Evolutionary conservation across 1,140 invertebrate genomes (phyloP).

Genomic region (Caerostris extrusa): DNA sequence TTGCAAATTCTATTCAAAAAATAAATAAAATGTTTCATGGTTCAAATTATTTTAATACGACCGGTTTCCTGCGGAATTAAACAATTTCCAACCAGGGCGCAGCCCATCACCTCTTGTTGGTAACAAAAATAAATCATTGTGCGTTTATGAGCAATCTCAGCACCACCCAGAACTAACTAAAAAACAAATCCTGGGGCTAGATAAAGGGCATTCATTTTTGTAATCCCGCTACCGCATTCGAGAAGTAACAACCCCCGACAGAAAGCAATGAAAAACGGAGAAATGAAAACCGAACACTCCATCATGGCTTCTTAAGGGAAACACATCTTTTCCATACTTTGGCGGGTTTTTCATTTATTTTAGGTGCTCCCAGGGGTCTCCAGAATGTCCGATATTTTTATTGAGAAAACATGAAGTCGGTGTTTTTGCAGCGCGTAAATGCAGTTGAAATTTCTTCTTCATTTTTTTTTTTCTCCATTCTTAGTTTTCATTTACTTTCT

Average conservation of each 20-base stretch:
- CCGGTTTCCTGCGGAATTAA: too few species aligned
- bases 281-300: constrained; percentile 34
- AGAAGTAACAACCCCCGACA: constrained; percentile 5
- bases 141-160: background rate
- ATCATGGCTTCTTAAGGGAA: constrained; percentile 22
- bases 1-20: too few species aligned
- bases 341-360: constrained; percentile 64
- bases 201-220: constrained; percentile 26
- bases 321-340: constrained; percentile 60
- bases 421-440: constrained; percentile 54
- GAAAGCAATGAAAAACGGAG: background rate
- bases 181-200: background rate
- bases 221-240: background rate
- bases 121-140: background rate
- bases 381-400: background rate
- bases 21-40: too few species aligned
- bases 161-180: background rate
- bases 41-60: too few species aligned
- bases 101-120: background rate
- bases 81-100: too few species aligned
- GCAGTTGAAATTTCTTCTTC: constrained; percentile 45
- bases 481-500: background rate
- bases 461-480: constrained; percentile 16
- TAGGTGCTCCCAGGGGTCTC: constrained; percentile 32
- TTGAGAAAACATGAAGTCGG: background rate